A percentile compares a stretch with the other conserved stretches of the same genome.
phyloP scores from a whole-genome alignment of 1,140 invertebrate species.

The Elymnias hypermnestra region DNA sequence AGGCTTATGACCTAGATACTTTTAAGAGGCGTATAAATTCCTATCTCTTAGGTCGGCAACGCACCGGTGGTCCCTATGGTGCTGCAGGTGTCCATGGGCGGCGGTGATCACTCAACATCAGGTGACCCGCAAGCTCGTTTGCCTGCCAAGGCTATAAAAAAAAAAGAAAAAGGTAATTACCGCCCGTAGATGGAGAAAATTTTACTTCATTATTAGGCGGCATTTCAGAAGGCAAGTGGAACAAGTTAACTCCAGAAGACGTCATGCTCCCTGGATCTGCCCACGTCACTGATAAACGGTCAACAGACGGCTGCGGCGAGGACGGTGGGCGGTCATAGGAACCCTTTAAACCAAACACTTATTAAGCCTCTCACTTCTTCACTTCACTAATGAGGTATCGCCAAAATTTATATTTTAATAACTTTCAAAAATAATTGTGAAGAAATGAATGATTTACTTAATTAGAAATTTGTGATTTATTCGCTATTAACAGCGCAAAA shows the following conservation, averaged over 20 bases:
- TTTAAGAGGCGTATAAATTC: too few species aligned
- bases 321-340: slow-evolving; percentile 68
- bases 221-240: slow-evolving; percentile 47
- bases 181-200: slow-evolving; percentile 50
- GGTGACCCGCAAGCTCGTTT: too few species aligned
- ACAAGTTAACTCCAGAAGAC: slow-evolving; percentile 61
- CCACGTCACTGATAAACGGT: slow-evolving; percentile 83
- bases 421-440: background rate
- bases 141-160: too few species aligned
- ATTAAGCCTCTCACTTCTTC: background rate
- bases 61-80: too few species aligned
- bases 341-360: slow-evolving; percentile 29
- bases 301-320: slow-evolving; percentile 80
- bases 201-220: slow-evolving; percentile 48
- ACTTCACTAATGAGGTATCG: background rate
- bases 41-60: too few species aligned
- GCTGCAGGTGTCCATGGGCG: background rate
- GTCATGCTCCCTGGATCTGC: slow-evolving; percentile 75
- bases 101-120: too few species aligned
- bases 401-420: background rate
- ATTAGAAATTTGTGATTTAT: too few species aligned
- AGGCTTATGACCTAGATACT: too few species aligned
- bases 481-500: too few species aligned
- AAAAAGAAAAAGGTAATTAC: slow-evolving; percentile 23
- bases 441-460: too few species aligned